Evolutionary conservation across 1,140 invertebrate species (phyloP), one percentile per base, ranked within the genome.

Genomic region (Parasteatoda tepidariorum): DNA sequence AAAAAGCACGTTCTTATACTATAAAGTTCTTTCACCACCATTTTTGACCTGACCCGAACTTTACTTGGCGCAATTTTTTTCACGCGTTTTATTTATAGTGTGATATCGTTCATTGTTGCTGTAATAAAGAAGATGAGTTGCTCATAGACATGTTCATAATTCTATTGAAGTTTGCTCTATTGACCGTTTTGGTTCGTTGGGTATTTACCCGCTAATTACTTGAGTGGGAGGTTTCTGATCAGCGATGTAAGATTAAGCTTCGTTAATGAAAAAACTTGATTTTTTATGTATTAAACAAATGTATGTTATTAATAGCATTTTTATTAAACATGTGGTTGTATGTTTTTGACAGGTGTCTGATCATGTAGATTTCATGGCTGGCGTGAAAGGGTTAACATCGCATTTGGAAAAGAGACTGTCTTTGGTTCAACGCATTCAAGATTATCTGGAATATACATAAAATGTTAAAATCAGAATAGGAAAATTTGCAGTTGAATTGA

Each of bases 1-100:
- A 75, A 75, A 75, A 75, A 62, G 31, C 73, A 62, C 71, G 33
- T 62, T 75, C 62, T 75, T 22, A 31, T 33, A 62, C 57, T 15
- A 24, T 28, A 24, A 54, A 61, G 31, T 75, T 75, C 73, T 75
- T 75, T 75, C 55, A 62, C 57, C 2, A n/a, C 18, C 5, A 15
- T n/a, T 26, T 57, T 75, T 75, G 73, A 75, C 73, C 73, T 75
- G 59, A 62, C 73, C 73, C 73, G 59, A 75, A 62, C 73, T 62
- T 30, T 28, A 59, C 68, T 28, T 41, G 57, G 73, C 62, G 59
- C 7, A 57, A 62, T 38, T 75, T 74, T 75, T 70, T 75, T 28
- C 28, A 26, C 15, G 24, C 2, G 15, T 31, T 62, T 73, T 75
- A 75, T 75, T 75, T 57, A 75, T 75, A 75, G 73, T 75, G 73